These are phyloP conservation scores for Macroglossus sobrinus DNA, from an alignment of 2,113 vertebrate genomes.

Conservation along the genomic window DNA sequence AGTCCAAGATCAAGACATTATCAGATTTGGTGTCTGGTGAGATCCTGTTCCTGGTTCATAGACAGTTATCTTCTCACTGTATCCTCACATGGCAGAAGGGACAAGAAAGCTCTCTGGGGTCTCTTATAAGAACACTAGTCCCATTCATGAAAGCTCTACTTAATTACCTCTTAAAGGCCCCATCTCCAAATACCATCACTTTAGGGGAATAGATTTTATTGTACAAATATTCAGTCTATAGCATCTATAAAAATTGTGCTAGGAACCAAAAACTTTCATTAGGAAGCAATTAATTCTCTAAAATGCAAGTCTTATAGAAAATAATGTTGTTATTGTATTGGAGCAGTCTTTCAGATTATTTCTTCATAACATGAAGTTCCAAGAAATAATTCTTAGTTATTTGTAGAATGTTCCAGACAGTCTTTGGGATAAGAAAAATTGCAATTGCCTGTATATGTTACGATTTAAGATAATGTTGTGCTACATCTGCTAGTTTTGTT, in stretches of 20 bases:
- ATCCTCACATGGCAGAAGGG: neutral
- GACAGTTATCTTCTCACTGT: neutral
- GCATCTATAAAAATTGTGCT: neutral
- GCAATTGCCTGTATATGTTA: neutral
- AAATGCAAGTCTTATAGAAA: neutral
- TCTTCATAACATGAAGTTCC: neutral
- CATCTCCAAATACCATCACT: neutral
- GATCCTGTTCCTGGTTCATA: neutral
- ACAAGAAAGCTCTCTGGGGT: neutral
- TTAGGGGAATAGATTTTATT: neutral
- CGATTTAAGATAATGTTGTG: neutral
- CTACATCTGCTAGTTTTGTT: neutral
- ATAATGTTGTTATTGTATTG: neutral
- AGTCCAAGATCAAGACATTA: neutral
- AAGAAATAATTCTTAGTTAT: constrained; percentile 33
- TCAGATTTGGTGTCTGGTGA: neutral
- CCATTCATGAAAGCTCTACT: neutral
- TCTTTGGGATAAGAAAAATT: neutral
- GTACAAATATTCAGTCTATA: neutral
- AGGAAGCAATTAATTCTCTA: neutral
- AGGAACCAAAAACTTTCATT: neutral
- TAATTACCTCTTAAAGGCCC: neutral
- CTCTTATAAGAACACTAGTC: neutral
- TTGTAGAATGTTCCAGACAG: neutral
- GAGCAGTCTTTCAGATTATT: constrained; percentile 27